Base-by-base conservation (phyloP, 1,140 invertebrate species). In the Dolichoris vasculosae region DNA sequence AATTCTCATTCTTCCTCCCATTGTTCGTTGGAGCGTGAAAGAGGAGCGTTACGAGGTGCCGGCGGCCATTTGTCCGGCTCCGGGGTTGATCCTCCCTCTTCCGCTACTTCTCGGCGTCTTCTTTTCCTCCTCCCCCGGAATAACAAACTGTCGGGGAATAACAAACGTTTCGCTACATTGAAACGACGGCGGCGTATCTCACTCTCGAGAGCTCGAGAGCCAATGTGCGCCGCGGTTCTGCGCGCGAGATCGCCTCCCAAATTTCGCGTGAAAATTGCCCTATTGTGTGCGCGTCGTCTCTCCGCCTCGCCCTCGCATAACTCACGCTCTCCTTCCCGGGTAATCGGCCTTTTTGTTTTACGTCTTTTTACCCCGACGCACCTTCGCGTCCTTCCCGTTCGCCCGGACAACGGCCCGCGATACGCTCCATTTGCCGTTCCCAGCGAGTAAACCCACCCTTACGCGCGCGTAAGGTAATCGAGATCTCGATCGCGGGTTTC, bases 201-300 rank as follows among this genome's bases (percentile, higher is more conserved):
- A 92, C 20, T 1, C 0, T n/a, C 43, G 69, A 87, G 88, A 71
- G 64, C 77, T 32, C 71, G 81, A 86, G 87, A 77, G 77, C 59
- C 85, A 43, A 35, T 76, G 48, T 69, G 71, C 40, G 43, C 69
- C 67, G 76, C 48, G 26, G 78, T 55, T n/a, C 30, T 32, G 6
- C 46, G 73, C 90, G 90, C 90, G 88, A 91, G 90, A 92, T 92
- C 92, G 91, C 91, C 91, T 92, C 89, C 90, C 93, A 93, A 93
- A 93, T 93, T 92, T 93, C 92, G 92, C 93, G 93, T 93, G 93
- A 93, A 93, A 93, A 93, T 93, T 93, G 93, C 92, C 92, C 93
- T 91, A 93, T 93, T 93, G 92, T 92, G 82, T 76, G 81, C 3
- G 13, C 82, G 82, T n/a, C 86, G 86, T 83, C 87, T 82, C 87